phyloP scores from a whole-genome alignment of 2,797 vertebrate species.

The Okamejei kenojei region DNA sequence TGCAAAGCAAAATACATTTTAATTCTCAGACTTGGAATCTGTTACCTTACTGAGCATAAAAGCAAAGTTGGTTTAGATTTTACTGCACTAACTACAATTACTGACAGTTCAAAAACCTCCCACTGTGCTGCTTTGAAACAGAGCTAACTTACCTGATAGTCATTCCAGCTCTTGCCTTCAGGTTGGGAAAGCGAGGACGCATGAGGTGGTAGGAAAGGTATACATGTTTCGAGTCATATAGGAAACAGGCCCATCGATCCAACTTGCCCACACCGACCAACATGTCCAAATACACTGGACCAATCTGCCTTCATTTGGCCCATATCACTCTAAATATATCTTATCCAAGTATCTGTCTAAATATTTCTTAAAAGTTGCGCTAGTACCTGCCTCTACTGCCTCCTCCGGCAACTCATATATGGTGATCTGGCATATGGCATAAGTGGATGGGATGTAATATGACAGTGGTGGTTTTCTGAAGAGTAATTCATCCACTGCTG shows the following conservation, averaged over 20 bases:
- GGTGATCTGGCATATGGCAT: background rate
- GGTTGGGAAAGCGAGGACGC: background rate
- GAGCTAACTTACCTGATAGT: background rate
- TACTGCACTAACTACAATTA: conserved; percentile 25
- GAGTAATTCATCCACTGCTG: background rate
- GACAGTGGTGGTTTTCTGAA: background rate
- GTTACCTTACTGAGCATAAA: conserved; percentile 11
- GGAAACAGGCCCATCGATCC: too few relatives aligned
- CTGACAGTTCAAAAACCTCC: background rate
- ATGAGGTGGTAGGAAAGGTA: background rate
- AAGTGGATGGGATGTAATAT: background rate
- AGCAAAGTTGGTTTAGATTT: conserved; percentile 25
- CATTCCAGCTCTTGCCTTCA: background rate
- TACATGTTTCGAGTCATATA: background rate
- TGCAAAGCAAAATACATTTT: conserved; percentile 17
- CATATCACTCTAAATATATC: too few relatives aligned
- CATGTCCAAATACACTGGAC: too few relatives aligned
- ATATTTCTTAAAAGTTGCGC: too few relatives aligned
- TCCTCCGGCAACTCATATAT: background rate
- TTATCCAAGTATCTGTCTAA: too few relatives aligned
- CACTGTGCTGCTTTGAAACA: background rate
- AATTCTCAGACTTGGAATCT: background rate
- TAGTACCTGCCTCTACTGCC: too few relatives aligned
- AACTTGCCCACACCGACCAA: too few relatives aligned
- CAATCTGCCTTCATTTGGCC: too few relatives aligned